Base-by-base conservation (phyloP, 2,113 vertebrate genomes). In the Lathamus discolor region DNA sequence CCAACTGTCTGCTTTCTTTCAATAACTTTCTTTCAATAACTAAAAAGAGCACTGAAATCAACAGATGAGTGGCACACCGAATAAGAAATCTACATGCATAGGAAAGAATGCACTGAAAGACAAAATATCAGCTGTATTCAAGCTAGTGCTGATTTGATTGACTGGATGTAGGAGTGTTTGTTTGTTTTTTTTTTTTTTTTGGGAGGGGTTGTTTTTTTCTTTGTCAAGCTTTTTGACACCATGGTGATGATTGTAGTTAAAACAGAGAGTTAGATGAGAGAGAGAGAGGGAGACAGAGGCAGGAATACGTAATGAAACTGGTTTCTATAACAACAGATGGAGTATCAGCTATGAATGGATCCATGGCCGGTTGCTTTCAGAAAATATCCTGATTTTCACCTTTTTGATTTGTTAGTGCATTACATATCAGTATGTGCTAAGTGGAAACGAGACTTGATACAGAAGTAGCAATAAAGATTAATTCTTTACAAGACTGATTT, bases 301-400 rank as follows among this genome's bases (percentile, higher is more conserved):
- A 77, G 73, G 61, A 81, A 80, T 35, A 55, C 17, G 69, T 82
- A 78, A 51, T 83, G 55, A 92, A 86, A 75, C 13, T 43, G 27
- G 75, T 92, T 95, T 93, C 92, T 94, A n/a, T 93, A 88, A 93
- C 69, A 96, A 95, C 78, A 93, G 77, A 84, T 73, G 64, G 68
- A 90, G 51, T 69, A 87, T 13, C 43, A 91, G 51, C 17, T 81
- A 51, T 48, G 62, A 91, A 87, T 89, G 64, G 46, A 93, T 69
- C n/a, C 43, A 51, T 55, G 27, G 62, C 37, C 84, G 22, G 23
- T 3, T 81, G 35, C 54, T 48, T 54, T 77, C 41, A 86, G 67
- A 81, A 86, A 88, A 31, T 79, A 33, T 19, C 8, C 49, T 43
- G 62, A 82, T 89, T 89, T 96, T 86, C 64, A 77, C 41, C 49